Evolutionary conservation across 2,797 vertebrate genomes (phyloP), one percentile per base, ranked within the genome.

Genomic region (Crypturellus tataupa): DNA sequence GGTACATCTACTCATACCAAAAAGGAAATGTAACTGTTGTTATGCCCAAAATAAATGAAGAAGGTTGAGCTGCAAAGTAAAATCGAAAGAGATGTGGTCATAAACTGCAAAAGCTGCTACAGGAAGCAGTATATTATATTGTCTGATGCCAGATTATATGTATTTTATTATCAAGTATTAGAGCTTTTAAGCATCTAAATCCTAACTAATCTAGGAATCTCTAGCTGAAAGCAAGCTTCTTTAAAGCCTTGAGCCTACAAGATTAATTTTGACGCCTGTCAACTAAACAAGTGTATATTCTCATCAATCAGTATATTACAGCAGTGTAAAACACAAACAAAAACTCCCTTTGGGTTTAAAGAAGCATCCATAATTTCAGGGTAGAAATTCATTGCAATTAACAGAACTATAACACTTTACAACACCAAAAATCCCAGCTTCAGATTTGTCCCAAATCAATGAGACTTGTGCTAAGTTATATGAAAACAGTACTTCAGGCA

Each of bases 141-240:
- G 92, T 82, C 81, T 87, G 10, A 77, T 93, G 55, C 59, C 86
- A 93, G 95, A 96, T 97, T 94, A 96, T 91, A 76, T 6, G 31
- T 63, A 95, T 96, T 97, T 97, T 97, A 95, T 95, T 93, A 91
- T 90, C 86, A 97, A 96, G 96, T 91, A 93, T 89, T 90, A 92
- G 78, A 92, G 94, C 91, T 95, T 96, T 97, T 96, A 97, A 97
- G 94, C 94, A 93, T 96, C 81, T 91, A 96, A 95, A 55, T 81
- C 90, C 89, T 92, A 96, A 96, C 72, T 97, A 97, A 96, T 97
- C 95, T 96, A 87, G 83, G 87, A 97, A 95, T 97, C 94, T 89
- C 91, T 92, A 88, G 87, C 94, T 92, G 94, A 95, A 96, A 95
- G 90, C 85, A 96, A 95, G 63, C 62, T 87, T 95, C 90, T 87